Conservation (phyloP, 92 coral and sea anemone genomes). For the Phenganax marumi region DNA sequence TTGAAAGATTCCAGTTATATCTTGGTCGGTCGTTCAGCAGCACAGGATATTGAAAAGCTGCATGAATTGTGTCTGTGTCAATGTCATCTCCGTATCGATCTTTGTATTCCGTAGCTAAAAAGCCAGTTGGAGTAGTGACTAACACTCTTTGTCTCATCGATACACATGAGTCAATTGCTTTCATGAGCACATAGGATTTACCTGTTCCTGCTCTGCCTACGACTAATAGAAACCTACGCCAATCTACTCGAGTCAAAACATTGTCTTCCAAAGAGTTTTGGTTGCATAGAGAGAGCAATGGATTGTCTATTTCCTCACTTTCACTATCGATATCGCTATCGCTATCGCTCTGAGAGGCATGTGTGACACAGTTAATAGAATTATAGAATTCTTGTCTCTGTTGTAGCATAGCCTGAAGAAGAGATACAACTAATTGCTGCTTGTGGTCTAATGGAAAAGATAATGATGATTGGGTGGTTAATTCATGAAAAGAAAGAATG, state of each 20-base stretch:
- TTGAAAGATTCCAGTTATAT: no score
- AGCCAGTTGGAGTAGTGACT: neutral
- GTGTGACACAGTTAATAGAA: neutral
- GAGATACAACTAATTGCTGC: neutral
- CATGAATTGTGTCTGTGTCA: neutral
- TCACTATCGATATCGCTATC: neutral
- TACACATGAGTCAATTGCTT: neutral
- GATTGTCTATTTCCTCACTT: no score
- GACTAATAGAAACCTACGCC: neutral
- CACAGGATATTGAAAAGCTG: neutral
- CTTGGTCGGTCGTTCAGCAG: no score
- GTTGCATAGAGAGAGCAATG: no score
- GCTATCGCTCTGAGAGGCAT: neutral
- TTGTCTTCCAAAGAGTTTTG: neutral
- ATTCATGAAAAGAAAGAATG: neutral
- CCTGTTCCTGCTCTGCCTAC: constrained; percentile 29
- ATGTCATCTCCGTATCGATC: neutral
- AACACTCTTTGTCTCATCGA: neutral
- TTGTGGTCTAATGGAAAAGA: neutral
- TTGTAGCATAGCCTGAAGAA: neutral
- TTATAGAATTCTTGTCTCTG: neutral
- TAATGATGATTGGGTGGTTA: neutral
- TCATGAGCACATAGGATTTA: constrained; percentile 11
- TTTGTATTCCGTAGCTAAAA: constrained; percentile 6
- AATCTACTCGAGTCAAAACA: neutral